Base-by-base conservation (phyloP, 2,888 invertebrate genomes). In the Liodrosophila aerea region DNA sequence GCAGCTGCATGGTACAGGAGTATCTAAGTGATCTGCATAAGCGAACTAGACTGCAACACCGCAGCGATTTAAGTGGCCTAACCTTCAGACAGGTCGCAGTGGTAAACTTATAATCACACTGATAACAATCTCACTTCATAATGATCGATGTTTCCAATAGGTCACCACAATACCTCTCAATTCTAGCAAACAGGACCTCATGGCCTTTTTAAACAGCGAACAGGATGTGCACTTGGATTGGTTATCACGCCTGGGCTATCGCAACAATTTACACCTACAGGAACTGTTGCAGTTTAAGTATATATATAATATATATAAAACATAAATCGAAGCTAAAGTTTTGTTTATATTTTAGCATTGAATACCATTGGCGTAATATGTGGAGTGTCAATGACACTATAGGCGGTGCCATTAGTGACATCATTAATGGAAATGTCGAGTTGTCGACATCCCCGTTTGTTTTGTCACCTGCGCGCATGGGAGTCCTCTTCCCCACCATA, bases 261-360 rank as follows among this genome's bases (percentile, higher is more conserved):
- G 70, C 1, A 45, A 86, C 2, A 64, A 74, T 13, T 15, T 64
- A 1, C 64, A 82, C 4, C 37, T 88, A 1, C 72, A 81, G 49
- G 87, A 89, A 1, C 15, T 82, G 7, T 57, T 89, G 13, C 57
- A 75, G 4, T 87, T 85, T 45, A 87, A 85, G 89, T 89, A 63
- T n/a, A n/a, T n/a, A n/a, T n/a, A n/a, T n/a, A 1, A n/a, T 0
- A 0, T 0, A n/a, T 7, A 27, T 7, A 0, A 12, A 4, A 7
- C 0, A 11, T n/a, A n/a, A n/a, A n/a, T n/a, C n/a, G n/a, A n/a
- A n/a, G n/a, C n/a, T n/a, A n/a, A n/a, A n/a, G n/a, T n/a, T n/a
- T n/a, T 1, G 9, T 13, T 2, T 7, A 22, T 22, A 2, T 22
- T 22, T 5, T 22, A 89, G 89, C 9, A 29, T 78, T 2, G 53